Base-by-base conservation (phyloP, 1,140 invertebrate genomes). In the Dufourea novaeangliae region DNA sequence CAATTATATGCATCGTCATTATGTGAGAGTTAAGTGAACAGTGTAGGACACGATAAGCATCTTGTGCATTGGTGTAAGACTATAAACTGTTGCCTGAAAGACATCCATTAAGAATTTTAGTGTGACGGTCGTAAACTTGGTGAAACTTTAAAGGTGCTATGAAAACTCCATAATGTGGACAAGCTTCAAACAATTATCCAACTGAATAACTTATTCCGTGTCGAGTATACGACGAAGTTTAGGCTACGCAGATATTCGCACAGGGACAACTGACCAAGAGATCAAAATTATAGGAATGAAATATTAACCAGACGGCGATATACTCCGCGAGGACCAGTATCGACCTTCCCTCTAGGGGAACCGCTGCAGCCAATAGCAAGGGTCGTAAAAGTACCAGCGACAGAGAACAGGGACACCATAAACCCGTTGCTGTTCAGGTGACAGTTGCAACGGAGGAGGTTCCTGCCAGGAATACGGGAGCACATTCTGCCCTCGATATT, bases 371-470 rank as follows among this genome's bases (percentile, higher is more conserved):
- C 75, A 59, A 80, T 82, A 62, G 70, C 50, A 20, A 22, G 32
- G 27, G 32, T 61, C 80, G 67, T 83, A 83, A 83, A 82, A 83
- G 68, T 78, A 73, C 68, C 68, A 67, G 27, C 52, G 72, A 56
- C 75, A 29, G 64, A 29, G 64, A 56, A 69, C 46, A 61, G 54
- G 67, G 59, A 37, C 62, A 72, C 79, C 39, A 57, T 82, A 82
- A 54, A 67, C 75, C 50, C 46, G 71, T 46, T 57, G 56, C 32
- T 22, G 61, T 56, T 59, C 70, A 39, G 54, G 71, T 82, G 81
- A 83, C 80, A 72, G 63, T 78, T 25, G 67, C 61, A 69, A 72
- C 74, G 17, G 39, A 68, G 62, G 41, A 70, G 77, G 68, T 67
- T 57, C n/a, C 50, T 72, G 50, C 50, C 67, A 69, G 29, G 79